Conservation (phyloP, 2,888 invertebrate genomes). For the Pseudococcus longispinus region DNA sequence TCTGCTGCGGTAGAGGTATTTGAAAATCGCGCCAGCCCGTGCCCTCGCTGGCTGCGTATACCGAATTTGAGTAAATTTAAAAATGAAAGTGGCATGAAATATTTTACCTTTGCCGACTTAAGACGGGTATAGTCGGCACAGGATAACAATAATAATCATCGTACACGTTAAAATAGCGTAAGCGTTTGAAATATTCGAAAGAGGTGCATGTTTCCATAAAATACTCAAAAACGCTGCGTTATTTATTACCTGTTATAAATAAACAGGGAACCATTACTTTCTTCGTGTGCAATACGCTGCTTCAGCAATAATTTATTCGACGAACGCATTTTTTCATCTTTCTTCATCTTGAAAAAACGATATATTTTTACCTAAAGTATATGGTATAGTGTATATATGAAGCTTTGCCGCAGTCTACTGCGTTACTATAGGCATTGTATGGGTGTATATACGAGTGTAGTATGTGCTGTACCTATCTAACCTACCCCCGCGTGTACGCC, state of each 20-base stretch:
- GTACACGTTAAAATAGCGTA: slow-evolving; percentile 54
- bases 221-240: slow-evolving; percentile 55
- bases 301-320: slow-evolving; percentile 55
- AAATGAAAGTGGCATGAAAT: slow-evolving; percentile 37
- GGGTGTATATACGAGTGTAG: background rate
- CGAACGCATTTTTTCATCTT: slow-evolving; percentile 52
- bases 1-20: background rate
- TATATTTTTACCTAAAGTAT: slow-evolving; percentile 47
- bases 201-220: slow-evolving; percentile 56
- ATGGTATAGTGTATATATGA: slow-evolving; percentile 30
- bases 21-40: slow-evolving; percentile 5
- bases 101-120: slow-evolving; percentile 32
- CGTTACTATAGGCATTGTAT: slow-evolving; percentile 32
- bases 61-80: slow-evolving; percentile 35
- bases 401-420: slow-evolving; percentile 31
- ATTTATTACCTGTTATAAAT: slow-evolving; percentile 56
- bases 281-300: slow-evolving; percentile 56
- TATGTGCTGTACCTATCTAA: background rate
- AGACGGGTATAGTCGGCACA: slow-evolving; percentile 29
- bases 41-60: background rate
- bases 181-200: slow-evolving; percentile 56
- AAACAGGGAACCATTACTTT: slow-evolving; percentile 56
- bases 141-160: slow-evolving; percentile 55
- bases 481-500: background rate
- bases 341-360: slow-evolving; percentile 52